Conservation (phyloP, 2,888 invertebrate genomes). For the Patella pellucida region DNA sequence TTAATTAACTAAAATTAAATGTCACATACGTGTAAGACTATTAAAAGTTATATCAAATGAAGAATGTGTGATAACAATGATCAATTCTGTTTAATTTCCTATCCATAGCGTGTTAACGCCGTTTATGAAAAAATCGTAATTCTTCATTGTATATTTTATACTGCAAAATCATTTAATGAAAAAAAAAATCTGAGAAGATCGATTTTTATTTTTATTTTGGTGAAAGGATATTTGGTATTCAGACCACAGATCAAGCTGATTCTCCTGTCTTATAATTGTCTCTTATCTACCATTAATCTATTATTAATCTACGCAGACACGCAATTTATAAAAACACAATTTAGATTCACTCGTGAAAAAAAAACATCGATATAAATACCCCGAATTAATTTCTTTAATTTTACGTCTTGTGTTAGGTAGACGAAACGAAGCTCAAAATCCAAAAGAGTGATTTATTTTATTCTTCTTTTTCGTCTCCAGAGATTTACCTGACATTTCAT, state of each 20-base stretch:
- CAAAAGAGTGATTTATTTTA: conserved; percentile 5
- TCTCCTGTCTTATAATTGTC: neutral
- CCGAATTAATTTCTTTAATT: conserved; percentile 7
- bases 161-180: too few relatives aligned
- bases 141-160: too few relatives aligned
- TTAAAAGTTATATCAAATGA: too few relatives aligned
- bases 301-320: neutral
- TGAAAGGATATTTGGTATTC: too few relatives aligned
- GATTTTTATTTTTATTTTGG: too few relatives aligned
- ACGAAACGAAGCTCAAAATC: neutral
- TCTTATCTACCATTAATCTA: neutral
- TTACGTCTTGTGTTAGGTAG: conserved; percentile 4
- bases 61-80: too few relatives aligned
- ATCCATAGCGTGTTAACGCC: too few relatives aligned
- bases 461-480: neutral
- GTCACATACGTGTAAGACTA: too few relatives aligned
- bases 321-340: neutral
- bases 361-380: neutral
- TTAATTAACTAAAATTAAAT: too few relatives aligned
- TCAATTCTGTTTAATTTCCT: too few relatives aligned
- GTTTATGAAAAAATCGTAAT: too few relatives aligned
- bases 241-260: neutral
- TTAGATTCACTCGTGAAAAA: neutral
- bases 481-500: conserved; percentile 7
- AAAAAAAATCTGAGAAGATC: too few relatives aligned